phyloP scores from a whole-genome alignment of 1,140 invertebrate genomes.

The Caenorhabditis briggsae region DNA sequence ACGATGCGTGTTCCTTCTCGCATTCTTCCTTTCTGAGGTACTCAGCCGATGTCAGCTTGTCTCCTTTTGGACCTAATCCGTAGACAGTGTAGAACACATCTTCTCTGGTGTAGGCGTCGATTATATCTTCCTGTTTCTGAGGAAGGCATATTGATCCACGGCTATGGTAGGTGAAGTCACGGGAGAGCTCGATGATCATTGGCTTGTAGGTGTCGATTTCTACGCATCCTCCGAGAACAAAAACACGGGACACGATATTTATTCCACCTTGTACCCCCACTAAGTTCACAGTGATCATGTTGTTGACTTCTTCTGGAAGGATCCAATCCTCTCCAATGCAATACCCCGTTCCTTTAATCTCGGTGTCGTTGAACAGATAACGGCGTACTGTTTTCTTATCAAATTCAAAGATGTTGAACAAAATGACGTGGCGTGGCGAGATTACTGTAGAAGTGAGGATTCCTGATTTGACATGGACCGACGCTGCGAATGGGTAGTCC shows the following conservation, averaged over 20 bases:
- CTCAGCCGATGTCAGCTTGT: neutral
- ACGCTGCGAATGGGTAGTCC: neutral
- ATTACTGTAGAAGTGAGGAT: neutral
- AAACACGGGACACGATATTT: neutral
- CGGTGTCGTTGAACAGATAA: neutral
- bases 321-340: neutral
- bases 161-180: neutral
- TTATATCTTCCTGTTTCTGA: neutral
- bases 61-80: constrained; percentile 31
- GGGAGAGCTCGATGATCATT: neutral
- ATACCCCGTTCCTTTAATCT: neutral
- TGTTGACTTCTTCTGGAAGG: neutral
- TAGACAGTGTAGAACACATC: neutral
- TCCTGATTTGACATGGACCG: neutral
- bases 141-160: neutral
- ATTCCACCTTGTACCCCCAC: neutral
- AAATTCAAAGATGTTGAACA: constrained; percentile 10
- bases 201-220: constrained; percentile 24
- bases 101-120: neutral
- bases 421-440: neutral
- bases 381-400: neutral
- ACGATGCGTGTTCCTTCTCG: neutral
- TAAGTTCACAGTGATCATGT: neutral
- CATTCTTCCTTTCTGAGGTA: neutral
- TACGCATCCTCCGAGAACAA: neutral